Conservation (phyloP, 2,113 vertebrate genomes). For the Perca fluviatilis region DNA sequence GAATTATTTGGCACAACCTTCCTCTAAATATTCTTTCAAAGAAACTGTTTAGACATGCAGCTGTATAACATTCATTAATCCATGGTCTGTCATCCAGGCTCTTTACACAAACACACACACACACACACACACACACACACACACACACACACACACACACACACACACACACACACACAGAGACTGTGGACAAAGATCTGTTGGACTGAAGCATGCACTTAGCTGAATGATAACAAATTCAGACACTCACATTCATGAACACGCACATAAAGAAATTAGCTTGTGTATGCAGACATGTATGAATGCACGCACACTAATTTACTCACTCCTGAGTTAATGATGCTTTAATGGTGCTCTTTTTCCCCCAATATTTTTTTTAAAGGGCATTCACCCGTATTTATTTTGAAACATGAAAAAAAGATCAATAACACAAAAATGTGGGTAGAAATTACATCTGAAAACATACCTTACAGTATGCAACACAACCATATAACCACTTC, state of each 20-base stretch:
- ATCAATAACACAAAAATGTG: not conserved
- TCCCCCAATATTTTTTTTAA: not conserved
- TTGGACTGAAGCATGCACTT: constrained; percentile 35
- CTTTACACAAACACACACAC: constrained; percentile 30
- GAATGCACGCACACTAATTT: not conserved
- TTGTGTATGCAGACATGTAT: not conserved
- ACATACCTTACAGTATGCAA: not conserved
- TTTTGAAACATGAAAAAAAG: not conserved
- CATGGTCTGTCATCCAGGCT: constrained; percentile 50
- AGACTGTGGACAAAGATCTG: not conserved
- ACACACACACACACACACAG: not conserved
- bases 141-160: constrained; percentile 16
- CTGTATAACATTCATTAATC: constrained; percentile 59
- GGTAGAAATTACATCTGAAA: not conserved
- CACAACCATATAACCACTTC: not conserved
- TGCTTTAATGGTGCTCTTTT: not conserved
- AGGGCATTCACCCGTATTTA: too few species aligned
- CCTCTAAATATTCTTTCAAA: constrained; percentile 66
- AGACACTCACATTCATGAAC: not conserved
- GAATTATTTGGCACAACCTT: constrained; percentile 50
- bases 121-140: not conserved
- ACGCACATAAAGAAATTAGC: not conserved
- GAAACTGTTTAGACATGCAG: constrained; percentile 76
- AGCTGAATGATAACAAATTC: not conserved
- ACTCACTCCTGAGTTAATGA: not conserved